phyloP scores from a whole-genome alignment of 1,140 invertebrate species.

The Himalopsyche phryganea region DNA sequence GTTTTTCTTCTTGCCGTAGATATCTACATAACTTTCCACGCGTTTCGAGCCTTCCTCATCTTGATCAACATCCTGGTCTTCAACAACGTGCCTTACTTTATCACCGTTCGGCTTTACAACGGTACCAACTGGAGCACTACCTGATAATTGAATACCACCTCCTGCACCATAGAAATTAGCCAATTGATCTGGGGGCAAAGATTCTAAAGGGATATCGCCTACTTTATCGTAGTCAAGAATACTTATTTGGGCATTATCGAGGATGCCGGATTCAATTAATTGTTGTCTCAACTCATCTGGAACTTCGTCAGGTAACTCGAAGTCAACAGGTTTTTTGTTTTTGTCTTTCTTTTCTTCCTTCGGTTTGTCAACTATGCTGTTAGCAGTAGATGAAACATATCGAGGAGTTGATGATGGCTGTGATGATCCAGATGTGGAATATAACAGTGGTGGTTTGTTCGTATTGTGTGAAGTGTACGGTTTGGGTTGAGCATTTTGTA shows the following conservation, averaged over 20 bases:
- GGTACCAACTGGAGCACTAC: slow-evolving; percentile 64
- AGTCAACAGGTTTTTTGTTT: slow-evolving; percentile 54
- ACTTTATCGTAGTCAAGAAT: slow-evolving; percentile 83
- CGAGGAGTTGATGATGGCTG: slow-evolving; percentile 46
- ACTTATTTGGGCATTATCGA: slow-evolving; percentile 82
- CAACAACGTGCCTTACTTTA: slow-evolving; percentile 44
- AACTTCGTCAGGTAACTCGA: slow-evolving; percentile 78
- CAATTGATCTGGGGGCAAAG: slow-evolving; percentile 78
- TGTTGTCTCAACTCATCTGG: slow-evolving; percentile 81
- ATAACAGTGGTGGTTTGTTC: slow-evolving; percentile 28
- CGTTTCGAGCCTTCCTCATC: slow-evolving; percentile 47
- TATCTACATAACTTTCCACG: slow-evolving; percentile 41
- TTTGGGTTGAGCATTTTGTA: slow-evolving; percentile 21
- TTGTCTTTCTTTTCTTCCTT: slow-evolving; percentile 50
- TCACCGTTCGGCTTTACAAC: slow-evolving; percentile 61
- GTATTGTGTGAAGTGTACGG: slow-evolving; percentile 28
- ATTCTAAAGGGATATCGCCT: slow-evolving; percentile 79
- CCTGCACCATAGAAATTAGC: slow-evolving; percentile 79
- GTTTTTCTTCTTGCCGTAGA: slow-evolving; percentile 53
- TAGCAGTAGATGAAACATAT: slow-evolving; percentile 45
- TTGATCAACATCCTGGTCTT: slow-evolving; percentile 49
- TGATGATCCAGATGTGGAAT: slow-evolving; percentile 50
- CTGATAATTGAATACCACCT: slow-evolving; percentile 63
- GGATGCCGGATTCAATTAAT: slow-evolving; percentile 76
- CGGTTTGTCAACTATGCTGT: slow-evolving; percentile 42